Evolutionary conservation across 1,140 invertebrate species (phyloP), one percentile per base, ranked within the genome.

Genomic region (Rhyzopertha dominica): DNA sequence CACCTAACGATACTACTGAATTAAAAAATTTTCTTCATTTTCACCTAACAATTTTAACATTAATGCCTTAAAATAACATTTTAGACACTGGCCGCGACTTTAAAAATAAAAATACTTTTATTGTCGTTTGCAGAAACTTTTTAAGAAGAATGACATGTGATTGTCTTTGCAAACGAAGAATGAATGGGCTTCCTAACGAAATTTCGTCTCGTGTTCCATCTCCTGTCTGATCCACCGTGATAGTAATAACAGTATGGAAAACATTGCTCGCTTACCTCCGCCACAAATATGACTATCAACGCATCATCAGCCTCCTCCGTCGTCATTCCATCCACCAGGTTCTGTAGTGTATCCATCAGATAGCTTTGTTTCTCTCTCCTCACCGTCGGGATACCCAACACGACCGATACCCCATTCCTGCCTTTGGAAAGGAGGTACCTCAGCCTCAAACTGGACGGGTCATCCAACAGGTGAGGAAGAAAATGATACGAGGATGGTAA

Each of bases 261-360:
- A n/a, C n/a, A n/a, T n/a, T n/a, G n/a, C n/a, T n/a, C n/a, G n/a
- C 62, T 69, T 62, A 79, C 77, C 77, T 97, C 94, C 0, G 90
- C 93, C 43, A 97, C 80, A 63, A 92, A 87, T 16, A 98, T 83
- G 18, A 98, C 81, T 39, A 98, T 90, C 13, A 96, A 65, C 2
- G 84, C 81, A 55, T 93, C 85, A 18, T 83, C 78, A 29, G 77
- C 74, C 59, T 97, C 92, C 19, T 77, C 73, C 10, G 77, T 68
- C 36, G 72, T 82, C 81, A 96, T 84, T 35, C 83, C 83, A 48
- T 83, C 79, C 14, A 97, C 71, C 3, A 98, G 69, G 68, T 92
- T 94, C 57, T 87, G 79, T n/a, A 96, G 65, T 0, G 93, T 95
- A 12, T 84, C 75, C 61, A 92, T 72, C 17, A 98, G 73, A 68